These are phyloP conservation scores for Mayetiola destructor DNA, from an alignment of 2,888 invertebrate species.

Conservation along the genomic window DNA sequence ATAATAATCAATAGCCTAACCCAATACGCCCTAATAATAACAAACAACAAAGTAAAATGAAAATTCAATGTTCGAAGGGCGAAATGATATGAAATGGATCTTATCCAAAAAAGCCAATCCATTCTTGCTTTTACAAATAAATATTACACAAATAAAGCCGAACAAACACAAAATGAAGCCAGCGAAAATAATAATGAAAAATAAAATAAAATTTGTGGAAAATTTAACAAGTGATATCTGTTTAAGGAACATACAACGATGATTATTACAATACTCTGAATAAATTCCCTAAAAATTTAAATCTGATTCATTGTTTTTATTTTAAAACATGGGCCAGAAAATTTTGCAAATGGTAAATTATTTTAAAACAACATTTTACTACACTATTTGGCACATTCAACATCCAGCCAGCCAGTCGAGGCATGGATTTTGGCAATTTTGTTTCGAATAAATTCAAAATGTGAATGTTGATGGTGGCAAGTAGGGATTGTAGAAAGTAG, in stretches of 20 bases:
- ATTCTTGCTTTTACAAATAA: no score
- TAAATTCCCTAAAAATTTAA: no score
- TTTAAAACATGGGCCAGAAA: not conserved
- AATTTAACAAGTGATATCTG: no score
- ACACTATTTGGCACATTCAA: not conserved
- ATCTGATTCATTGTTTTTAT: slow-evolving; percentile 11
- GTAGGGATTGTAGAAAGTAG: no score
- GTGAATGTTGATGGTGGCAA: not conserved
- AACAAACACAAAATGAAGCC: no score
- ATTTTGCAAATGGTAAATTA: slow-evolving; percentile 7
- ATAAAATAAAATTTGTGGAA: no score
- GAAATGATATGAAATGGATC: no score
- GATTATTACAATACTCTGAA: slow-evolving; percentile 3
- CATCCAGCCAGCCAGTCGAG: not conserved
- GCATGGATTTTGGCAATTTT: not conserved
- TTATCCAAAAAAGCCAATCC: no score
- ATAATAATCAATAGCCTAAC: not conserved
- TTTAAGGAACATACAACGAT: slow-evolving; percentile 5
- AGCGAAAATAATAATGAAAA: slow-evolving; percentile 7
- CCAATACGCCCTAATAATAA: not conserved
- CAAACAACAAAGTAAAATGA: no score
- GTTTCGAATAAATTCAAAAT: not conserved
- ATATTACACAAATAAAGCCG: no score
- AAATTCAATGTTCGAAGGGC: no score
- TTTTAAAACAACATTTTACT: slow-evolving; percentile 8